phyloP scores from a whole-genome alignment of 2,113 vertebrate genomes.

The Perccottus glenii region DNA sequence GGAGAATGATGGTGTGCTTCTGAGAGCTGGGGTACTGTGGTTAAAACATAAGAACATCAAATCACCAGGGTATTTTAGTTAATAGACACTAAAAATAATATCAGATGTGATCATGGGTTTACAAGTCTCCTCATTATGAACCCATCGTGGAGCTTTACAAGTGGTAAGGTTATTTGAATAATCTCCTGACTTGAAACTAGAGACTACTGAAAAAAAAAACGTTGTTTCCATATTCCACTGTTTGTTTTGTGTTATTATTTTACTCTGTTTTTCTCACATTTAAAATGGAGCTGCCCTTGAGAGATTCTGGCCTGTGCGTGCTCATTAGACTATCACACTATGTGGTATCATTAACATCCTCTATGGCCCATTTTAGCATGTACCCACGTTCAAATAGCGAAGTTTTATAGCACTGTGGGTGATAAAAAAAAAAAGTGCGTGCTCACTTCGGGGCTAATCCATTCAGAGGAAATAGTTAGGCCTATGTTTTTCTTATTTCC shows the following conservation, averaged over 20 bases:
- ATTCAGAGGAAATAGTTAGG: conserved; percentile 42
- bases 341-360: conserved; percentile 18
- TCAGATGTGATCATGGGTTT: too few species aligned
- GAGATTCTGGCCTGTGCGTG: conserved; percentile 17
- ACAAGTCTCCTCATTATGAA: too few species aligned
- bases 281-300: conserved; percentile 10
- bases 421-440: conserved; percentile 28
- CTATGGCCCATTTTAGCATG: conserved; percentile 10
- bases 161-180: too few species aligned
- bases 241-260: conserved; percentile 1
- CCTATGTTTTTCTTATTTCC: conserved; percentile 38
- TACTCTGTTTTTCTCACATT: conserved; percentile 14
- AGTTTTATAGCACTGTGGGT: conserved; percentile 22
- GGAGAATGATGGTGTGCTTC: not conserved
- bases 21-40: not conserved
- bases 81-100: not conserved
- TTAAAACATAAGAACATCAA: not conserved
- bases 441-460: conserved; percentile 30
- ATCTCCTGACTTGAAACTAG: too few species aligned
- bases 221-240: not conserved
- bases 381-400: conserved; percentile 17
- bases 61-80: not conserved
- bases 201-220: not conserved
- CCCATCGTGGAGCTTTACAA: too few species aligned
- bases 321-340: conserved; percentile 9